phyloP scores from a whole-genome alignment of 2,797 vertebrate genomes.

The Parauchenoglanis punctatus region DNA sequence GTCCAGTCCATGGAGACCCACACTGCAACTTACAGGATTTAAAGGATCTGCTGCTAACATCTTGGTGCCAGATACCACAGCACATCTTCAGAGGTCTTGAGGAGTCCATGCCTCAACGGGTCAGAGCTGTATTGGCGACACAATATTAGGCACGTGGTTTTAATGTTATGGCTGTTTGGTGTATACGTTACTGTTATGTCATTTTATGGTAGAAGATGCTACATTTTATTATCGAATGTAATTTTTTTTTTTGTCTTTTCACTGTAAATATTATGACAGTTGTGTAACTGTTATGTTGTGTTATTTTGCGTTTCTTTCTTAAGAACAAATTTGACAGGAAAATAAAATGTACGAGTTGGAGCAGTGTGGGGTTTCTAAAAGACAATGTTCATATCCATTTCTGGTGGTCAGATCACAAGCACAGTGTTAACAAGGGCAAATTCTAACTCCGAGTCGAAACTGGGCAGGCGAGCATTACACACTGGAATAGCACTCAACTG shows the following conservation, averaged over 20 bases:
- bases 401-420: background rate
- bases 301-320: background rate
- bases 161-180: too few relatives aligned
- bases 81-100: too few relatives aligned
- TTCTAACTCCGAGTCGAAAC: background rate
- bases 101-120: too few relatives aligned
- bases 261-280: background rate
- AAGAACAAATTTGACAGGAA: too few relatives aligned
- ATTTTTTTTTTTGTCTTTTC: too few relatives aligned
- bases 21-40: too few relatives aligned
- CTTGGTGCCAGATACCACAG: too few relatives aligned
- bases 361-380: background rate
- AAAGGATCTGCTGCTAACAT: too few relatives aligned
- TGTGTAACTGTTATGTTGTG: background rate
- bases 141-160: too few relatives aligned
- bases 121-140: too few relatives aligned
- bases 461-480: background rate
- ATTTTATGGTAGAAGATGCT: background rate
- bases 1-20: too few relatives aligned
- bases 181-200: background rate
- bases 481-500: background rate
- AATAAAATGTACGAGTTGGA: background rate
- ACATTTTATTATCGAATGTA: background rate
- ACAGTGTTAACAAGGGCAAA: background rate
- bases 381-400: background rate